Evolutionary conservation across 2,888 invertebrate species (phyloP).

Genomic region (Caenorhabditis panamensis): DNA sequence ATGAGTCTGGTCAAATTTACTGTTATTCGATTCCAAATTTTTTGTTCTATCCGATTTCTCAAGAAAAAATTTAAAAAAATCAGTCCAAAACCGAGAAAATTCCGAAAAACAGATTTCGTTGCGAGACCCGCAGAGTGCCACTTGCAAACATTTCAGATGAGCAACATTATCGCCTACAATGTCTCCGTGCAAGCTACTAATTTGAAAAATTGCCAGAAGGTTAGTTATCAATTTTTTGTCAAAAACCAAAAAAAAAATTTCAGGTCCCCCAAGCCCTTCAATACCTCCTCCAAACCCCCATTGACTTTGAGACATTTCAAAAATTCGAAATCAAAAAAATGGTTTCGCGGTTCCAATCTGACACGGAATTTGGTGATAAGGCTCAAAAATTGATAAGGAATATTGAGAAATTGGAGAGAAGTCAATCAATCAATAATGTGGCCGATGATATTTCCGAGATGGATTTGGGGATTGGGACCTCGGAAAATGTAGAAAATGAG

Average conservation of each 20-base stretch:
- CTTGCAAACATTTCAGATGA: too few relatives aligned
- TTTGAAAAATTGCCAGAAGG: background rate
- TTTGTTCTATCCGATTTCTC: too few relatives aligned
- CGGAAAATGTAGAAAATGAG: background rate
- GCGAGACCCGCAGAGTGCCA: too few relatives aligned
- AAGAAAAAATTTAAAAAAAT: too few relatives aligned
- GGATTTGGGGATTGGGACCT: background rate
- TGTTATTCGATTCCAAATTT: too few relatives aligned
- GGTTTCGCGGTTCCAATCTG: background rate
- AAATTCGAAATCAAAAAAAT: background rate
- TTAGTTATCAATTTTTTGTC: too few relatives aligned
- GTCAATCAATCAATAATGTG: background rate
- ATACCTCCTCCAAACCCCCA: background rate
- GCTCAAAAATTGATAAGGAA: background rate
- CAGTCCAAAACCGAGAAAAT: too few relatives aligned
- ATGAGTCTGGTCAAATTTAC: too few relatives aligned
- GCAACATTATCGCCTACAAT: background rate
- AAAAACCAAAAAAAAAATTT: background rate
- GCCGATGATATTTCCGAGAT: background rate
- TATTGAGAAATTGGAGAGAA: background rate
- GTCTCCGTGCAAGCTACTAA: background rate
- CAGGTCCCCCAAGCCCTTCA: conserved; percentile 1
- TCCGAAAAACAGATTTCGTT: too few relatives aligned
- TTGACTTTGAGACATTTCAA: background rate
- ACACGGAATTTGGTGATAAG: background rate